Evolutionary conservation across 2,888 invertebrate species (phyloP).

Genomic region (Anthoptus insignis): DNA sequence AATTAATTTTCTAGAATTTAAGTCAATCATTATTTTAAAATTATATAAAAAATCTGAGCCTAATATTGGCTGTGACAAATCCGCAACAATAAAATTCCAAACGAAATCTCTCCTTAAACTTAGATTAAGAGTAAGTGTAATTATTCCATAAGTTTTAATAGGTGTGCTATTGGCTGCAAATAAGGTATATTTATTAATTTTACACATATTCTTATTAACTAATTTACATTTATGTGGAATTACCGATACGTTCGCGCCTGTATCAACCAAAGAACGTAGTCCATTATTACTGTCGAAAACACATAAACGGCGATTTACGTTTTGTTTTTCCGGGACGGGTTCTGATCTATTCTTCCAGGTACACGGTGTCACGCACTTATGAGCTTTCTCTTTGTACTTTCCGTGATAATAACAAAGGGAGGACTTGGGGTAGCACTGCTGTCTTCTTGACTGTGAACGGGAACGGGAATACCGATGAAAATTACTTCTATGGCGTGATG

Average conservation of each 20-base stretch:
- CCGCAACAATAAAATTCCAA: too few species aligned
- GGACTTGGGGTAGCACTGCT: neutral
- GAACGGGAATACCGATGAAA: neutral
- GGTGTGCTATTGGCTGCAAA: slow-evolving; percentile 1
- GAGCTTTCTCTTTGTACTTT: too few species aligned
- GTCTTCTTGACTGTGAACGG: neutral
- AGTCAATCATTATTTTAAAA: too few species aligned
- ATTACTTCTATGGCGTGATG: neutral
- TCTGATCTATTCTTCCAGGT: too few species aligned
- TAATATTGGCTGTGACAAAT: too few species aligned
- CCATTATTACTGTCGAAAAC: neutral
- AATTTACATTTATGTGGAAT: neutral
- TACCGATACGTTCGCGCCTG: neutral
- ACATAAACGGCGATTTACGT: neutral
- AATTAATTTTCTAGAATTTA: too few species aligned
- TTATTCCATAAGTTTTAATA: neutral
- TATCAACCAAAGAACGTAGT: neutral
- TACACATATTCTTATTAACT: neutral
- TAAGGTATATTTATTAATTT: neutral
- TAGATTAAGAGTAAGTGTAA: neutral
- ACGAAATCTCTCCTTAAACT: neutral
- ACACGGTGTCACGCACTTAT: too few species aligned
- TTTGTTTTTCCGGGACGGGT: too few species aligned
- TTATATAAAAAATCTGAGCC: too few species aligned
- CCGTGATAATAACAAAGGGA: too few species aligned